Base-by-base conservation (phyloP, 1,140 invertebrate genomes). In the Anastrepha ludens region DNA sequence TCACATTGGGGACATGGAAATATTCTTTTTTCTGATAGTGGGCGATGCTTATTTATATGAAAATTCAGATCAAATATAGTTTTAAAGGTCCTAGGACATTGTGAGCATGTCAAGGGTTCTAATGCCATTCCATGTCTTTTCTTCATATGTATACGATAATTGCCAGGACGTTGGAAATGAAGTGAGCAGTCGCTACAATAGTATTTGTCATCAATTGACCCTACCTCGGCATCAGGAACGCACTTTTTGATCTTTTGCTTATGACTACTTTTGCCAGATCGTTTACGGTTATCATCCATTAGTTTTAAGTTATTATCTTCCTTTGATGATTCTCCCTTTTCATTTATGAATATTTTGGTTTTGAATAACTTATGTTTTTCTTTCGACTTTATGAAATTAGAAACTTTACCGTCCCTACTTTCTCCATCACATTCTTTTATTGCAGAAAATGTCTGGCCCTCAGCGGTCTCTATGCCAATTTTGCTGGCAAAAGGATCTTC, bases 31-130 rank as follows among this genome's bases (percentile, higher is more conserved):
- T 29, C 29, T 0, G 1, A 29, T 0, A 29, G 58, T 58, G 58
- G 86, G 1, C 13, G 7, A 58, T 58, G 13, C 0, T 1, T 58
- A 0, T 29, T 29, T 29, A 29, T 29, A 29, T 29, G 29, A 29
- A 29, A 29, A 29, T 29, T 29, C 29, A 29, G 29, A 29, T 29
- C 29, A 29, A 29, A 29, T 29, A 29, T 29, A 29, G 29, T 29
- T 1, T 29, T 29, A 1, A 29, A 29, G 29, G 29, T 0, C 1
- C 1, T 29, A 1, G 29, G 1, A 1, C 29, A 29, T 29, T 29
- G 29, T 0, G 29, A 29, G 1, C 29, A 29, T 29, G 29, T 39
- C 91, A 88, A 29, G 90, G 92, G 64, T 90, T 89, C 44, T 44
- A 47, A 9, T n/a, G 2, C 50, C 9, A 67, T 50, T 3, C 20